phyloP scores from a whole-genome alignment of 64 coral and sea anemone species.

The Platygyra sinensis region DNA sequence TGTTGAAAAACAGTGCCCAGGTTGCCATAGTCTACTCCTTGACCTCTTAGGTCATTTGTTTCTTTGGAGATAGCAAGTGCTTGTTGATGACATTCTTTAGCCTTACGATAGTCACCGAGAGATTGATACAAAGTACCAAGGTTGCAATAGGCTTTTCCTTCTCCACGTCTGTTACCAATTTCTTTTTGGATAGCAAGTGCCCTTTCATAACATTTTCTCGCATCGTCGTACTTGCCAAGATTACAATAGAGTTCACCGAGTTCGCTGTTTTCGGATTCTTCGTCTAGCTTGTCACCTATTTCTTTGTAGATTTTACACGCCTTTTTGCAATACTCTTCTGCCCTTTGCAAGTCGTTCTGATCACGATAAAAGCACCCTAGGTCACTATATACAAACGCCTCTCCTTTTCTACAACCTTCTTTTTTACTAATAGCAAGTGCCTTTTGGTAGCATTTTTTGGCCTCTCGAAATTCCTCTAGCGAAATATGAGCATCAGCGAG shows the following conservation, averaged over 20 bases:
- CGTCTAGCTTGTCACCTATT: background rate
- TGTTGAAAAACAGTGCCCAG: background rate
- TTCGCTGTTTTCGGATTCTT: too few species aligned
- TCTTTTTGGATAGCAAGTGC: background rate
- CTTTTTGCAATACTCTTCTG: background rate
- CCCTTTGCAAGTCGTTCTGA: background rate
- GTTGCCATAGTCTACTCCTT: slow-evolving; percentile 1
- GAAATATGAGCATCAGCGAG: background rate
- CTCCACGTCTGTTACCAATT: background rate
- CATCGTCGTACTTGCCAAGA: background rate
- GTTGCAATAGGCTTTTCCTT: background rate
- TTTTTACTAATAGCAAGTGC: background rate
- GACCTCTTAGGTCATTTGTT: background rate
- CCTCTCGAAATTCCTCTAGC: background rate
- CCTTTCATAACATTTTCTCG: background rate
- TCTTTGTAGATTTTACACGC: background rate
- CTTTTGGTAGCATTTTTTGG: background rate
- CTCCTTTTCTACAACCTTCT: background rate
- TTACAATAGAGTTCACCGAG: background rate
- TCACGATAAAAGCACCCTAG: background rate
- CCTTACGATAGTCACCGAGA: background rate
- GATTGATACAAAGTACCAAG: background rate
- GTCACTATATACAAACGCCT: slow-evolving; percentile 7
- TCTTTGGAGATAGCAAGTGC: background rate
- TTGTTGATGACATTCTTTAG: background rate